Base-by-base conservation (phyloP, 2,113 vertebrate genomes). In the Oriolus oriolus region DNA sequence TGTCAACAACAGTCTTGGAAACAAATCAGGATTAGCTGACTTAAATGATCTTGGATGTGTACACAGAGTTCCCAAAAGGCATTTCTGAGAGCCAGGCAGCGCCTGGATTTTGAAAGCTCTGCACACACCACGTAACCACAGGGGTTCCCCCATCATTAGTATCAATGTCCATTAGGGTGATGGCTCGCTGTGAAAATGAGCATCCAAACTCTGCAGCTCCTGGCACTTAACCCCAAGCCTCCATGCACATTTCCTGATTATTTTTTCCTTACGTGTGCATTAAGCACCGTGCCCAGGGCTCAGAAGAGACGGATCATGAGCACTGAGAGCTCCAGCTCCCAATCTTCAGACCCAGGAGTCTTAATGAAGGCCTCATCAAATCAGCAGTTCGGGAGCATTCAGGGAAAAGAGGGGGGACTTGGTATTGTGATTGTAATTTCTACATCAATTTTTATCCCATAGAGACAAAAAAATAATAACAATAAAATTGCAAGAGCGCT, bases 141-240 rank as follows among this genome's bases (percentile, higher is more conserved):
- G 96, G 96, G 93, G 89, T 64, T 87, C 93, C 64, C 70, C 64
- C 79, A 76, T 90, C 91, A 94, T 96, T 91, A 96, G 91, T 83
- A 93, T 94, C 95, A 54, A 57, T 95, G 94, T 93, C 96, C 95
- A 95, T 97, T 97, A 97, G 93, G 94, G 85, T 79, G 93, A 87
- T 21, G 11, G 82, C 95, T 96, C 87, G 52, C 95, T 96, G 95
- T 89, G 94, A 95, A 96, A 96, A 97, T 77, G 90, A 94, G 93
- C 78, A 95, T 82, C 84, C 75, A 28, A 65, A 80, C 70, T 42
- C 93, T 42, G 57, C 19, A 10, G 87, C 63, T 90, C 82, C 50
- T 35, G 9, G 75, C 84, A 93, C 91, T 96, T 91, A 93, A 96
- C 93, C 91, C 89, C 75, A 80, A 94, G 90, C 84, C 84, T 93